Conservation (phyloP, 2,797 vertebrate species). For the Gymnothorax reevesii region DNA sequence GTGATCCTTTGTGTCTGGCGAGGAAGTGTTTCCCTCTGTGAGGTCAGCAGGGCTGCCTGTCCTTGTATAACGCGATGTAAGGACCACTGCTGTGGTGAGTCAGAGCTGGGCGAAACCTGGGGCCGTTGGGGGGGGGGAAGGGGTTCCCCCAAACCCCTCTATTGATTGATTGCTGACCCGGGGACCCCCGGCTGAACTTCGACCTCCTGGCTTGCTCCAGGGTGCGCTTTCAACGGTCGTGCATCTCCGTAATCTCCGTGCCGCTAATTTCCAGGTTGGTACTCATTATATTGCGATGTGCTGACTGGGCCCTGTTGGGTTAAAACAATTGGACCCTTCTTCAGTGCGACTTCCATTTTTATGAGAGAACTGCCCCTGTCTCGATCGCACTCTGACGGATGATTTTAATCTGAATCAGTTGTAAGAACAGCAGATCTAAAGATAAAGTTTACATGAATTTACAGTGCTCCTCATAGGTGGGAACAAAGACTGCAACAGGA, state of each 20-base stretch:
- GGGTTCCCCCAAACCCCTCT: not conserved
- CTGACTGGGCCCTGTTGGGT: not conserved
- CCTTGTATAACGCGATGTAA: conserved; percentile 36
- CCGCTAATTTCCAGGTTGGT: not conserved
- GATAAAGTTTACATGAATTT: not conserved
- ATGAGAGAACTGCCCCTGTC: not conserved
- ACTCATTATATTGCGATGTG: not conserved
- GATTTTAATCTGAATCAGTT: not conserved
- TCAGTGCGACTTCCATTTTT: not conserved
- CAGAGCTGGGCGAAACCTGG: not conserved
- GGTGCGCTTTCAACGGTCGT: not conserved
- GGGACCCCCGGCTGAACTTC: not conserved
- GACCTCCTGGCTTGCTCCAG: not conserved
- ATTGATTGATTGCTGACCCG: not conserved
- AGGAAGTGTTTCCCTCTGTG: conserved; percentile 17
- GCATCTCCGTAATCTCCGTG: not conserved
- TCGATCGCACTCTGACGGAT: not conserved
- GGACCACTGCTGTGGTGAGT: conserved; percentile 19
- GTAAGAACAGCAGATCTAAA: not conserved
- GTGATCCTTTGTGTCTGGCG: conserved; percentile 39
- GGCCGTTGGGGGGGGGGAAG: not conserved
- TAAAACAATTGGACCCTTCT: not conserved
- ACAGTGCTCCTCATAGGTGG: not conserved
- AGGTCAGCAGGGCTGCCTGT: conserved; percentile 27
- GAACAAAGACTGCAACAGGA: not conserved